phyloP scores from a whole-genome alignment of 1,140 invertebrate species.

The honey bee (Apis mellifera) region DNA sequence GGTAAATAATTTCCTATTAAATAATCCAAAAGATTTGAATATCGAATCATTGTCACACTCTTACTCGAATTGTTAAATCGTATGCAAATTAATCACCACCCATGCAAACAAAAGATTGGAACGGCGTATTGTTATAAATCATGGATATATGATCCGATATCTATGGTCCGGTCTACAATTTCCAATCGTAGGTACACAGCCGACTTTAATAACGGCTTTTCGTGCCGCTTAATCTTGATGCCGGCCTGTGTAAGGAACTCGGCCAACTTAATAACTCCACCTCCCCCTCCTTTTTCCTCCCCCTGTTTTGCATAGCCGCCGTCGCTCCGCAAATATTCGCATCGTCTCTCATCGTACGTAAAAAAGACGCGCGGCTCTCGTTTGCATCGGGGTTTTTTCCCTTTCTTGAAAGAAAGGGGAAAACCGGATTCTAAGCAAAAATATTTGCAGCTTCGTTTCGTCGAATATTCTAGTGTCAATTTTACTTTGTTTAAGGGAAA shows the following conservation, averaged over 20 bases:
- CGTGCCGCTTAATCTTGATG: slow-evolving; percentile 34
- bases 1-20: too few relatives aligned
- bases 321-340: slow-evolving; percentile 39
- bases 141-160: background rate
- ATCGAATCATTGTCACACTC: too few relatives aligned
- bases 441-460: background rate
- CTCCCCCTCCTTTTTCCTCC: background rate
- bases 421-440: background rate
- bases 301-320: slow-evolving; percentile 32
- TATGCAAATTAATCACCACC: too few relatives aligned
- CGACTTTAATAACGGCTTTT: slow-evolving; percentile 35
- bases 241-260: slow-evolving; percentile 1
- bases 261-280: slow-evolving; percentile 30
- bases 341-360: background rate
- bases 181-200: slow-evolving; percentile 18
- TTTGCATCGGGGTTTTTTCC: slow-evolving; percentile 30
- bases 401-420: too few relatives aligned
- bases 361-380: slow-evolving; percentile 8
- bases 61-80: too few relatives aligned
- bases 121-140: background rate
- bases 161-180: background rate
- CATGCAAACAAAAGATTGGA: background rate
- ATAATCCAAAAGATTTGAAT: too few relatives aligned
- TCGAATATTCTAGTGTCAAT: background rate
- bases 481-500: background rate